These are phyloP conservation scores for Speoplatyrhinus poulsoni DNA, from an alignment of 2,113 vertebrate species.

Conservation along the genomic window DNA sequence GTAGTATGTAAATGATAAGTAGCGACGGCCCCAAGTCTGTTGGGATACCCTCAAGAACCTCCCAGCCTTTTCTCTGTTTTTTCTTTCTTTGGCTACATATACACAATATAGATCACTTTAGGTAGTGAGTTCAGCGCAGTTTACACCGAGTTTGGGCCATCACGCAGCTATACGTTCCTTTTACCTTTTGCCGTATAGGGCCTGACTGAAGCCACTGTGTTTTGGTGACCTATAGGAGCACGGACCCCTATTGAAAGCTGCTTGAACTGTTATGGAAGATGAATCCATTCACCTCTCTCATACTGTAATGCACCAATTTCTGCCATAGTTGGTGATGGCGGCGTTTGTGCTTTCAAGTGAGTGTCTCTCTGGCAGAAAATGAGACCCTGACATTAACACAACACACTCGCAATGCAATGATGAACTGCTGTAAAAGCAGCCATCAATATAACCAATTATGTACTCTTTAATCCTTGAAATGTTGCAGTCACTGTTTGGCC, in stretches of 20 bases:
- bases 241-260: not conserved
- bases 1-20: no score
- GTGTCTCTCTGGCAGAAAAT: not conserved
- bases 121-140: conserved; percentile 30
- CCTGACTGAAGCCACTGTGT: conserved; percentile 8
- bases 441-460: not conserved
- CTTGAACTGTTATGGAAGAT: conserved; percentile 5
- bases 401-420: not conserved
- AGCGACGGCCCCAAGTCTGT: no score
- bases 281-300: not conserved
- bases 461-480: not conserved
- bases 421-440: conserved; percentile 4
- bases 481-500: not conserved
- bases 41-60: no score
- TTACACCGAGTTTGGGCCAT: conserved; percentile 29
- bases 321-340: no score
- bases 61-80: no score
- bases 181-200: not conserved
- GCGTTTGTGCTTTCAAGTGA: no score
- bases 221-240: conserved; percentile 5
- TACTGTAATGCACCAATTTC: no score
- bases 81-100: no score
- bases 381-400: not conserved
- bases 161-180: conserved; percentile 15
- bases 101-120: not conserved